Conservation (phyloP, 2,113 vertebrate species). For the Trematocara variabile region DNA sequence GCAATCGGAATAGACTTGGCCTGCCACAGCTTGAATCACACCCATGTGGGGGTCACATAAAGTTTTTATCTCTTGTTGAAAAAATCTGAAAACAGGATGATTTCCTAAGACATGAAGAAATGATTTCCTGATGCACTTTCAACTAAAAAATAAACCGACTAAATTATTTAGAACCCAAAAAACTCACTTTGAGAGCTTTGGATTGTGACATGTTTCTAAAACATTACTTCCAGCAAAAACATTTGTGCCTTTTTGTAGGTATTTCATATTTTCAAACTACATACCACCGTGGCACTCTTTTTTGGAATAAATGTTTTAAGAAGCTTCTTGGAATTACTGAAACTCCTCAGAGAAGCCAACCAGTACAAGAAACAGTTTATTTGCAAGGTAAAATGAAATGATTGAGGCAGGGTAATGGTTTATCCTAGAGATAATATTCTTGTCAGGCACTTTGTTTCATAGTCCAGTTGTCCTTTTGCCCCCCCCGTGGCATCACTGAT, state of each 20-base stretch:
- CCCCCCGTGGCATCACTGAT: background rate
- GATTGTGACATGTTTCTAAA: background rate
- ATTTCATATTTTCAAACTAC: background rate
- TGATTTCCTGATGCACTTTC: background rate
- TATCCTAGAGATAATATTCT: background rate
- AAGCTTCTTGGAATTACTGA: background rate
- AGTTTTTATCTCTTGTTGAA: constrained; percentile 21
- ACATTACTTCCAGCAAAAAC: background rate
- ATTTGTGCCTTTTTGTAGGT: too few relatives aligned
- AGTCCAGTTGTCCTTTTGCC: background rate
- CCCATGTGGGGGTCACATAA: background rate
- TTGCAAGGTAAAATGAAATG: background rate
- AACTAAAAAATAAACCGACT: background rate
- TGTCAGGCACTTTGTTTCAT: background rate
- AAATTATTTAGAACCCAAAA: background rate
- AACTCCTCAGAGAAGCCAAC: background rate
- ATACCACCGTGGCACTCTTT: background rate
- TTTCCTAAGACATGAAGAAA: background rate
- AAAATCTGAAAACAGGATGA: background rate
- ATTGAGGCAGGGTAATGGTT: background rate
- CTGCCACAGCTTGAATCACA: background rate
- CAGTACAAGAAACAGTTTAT: background rate
- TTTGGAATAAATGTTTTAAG: background rate
- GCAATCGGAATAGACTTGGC: background rate
- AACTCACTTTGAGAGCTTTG: background rate